These are phyloP conservation scores for Amia ocellicauda DNA, from an alignment of 2,113 vertebrate genomes.

Conservation along the genomic window DNA sequence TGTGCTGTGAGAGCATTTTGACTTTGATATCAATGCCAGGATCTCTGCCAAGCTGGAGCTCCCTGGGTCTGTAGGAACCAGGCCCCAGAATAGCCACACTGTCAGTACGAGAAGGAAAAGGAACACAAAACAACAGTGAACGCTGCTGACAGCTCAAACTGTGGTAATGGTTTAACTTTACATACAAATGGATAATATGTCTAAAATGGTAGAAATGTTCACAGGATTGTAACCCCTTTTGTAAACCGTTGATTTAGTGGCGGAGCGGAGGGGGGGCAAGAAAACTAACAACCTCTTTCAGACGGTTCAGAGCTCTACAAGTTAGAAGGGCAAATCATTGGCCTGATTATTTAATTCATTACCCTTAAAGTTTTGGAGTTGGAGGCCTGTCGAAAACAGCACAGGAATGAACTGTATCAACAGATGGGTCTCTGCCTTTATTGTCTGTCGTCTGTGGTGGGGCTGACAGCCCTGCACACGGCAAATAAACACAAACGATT, in stretches of 20 bases:
- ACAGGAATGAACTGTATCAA: constrained; percentile 39
- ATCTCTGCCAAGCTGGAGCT: too few relatives aligned
- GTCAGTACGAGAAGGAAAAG: too few relatives aligned
- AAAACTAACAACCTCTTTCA: constrained; percentile 27
- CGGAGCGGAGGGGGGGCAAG: constrained; percentile 23
- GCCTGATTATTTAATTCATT: constrained; percentile 32
- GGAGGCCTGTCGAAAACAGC: constrained; percentile 37
- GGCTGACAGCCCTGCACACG: constrained; percentile 60
- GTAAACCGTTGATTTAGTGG: constrained; percentile 40
- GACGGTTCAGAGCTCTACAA: constrained; percentile 26
- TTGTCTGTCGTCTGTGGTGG: constrained; percentile 55
- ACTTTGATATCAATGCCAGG: background rate
- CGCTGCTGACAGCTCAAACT: too few relatives aligned
- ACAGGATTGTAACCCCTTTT: constrained; percentile 31
- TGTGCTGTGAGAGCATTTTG: background rate
- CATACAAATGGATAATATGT: too few relatives aligned
- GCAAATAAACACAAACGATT: constrained; percentile 51
- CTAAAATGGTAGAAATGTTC: constrained; percentile 24
- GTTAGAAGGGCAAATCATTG: constrained; percentile 40
- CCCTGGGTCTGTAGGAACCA: too few relatives aligned
- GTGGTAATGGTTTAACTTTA: too few relatives aligned
- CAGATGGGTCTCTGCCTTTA: constrained; percentile 43
- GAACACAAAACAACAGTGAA: too few relatives aligned
- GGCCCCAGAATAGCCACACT: too few relatives aligned
- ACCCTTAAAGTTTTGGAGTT: constrained; percentile 32